phyloP scores from a whole-genome alignment of 2,113 vertebrate genomes.

The Hystrix brachyura region DNA sequence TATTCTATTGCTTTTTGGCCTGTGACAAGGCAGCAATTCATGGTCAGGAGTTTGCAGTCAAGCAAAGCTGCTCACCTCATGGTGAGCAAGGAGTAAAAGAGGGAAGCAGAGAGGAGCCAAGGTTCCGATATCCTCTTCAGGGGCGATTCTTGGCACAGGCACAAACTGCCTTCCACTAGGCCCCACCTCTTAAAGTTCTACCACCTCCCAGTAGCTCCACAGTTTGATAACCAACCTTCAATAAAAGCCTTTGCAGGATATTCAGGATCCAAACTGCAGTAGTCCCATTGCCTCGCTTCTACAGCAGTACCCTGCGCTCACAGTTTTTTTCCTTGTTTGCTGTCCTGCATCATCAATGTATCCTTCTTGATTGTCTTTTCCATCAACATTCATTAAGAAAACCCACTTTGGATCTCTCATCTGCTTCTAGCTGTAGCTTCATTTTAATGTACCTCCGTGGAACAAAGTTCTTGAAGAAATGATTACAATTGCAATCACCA shows the following conservation, averaged over 20 bases:
- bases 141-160: rapidly evolving
- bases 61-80: not conserved
- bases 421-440: not conserved
- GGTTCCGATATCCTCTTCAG: not conserved
- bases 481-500: not conserved
- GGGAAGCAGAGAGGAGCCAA: not conserved
- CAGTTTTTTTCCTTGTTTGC: not conserved
- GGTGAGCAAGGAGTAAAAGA: not conserved
- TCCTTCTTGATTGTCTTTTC: not conserved
- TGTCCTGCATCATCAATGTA: not conserved
- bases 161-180: no score
- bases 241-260: not conserved
- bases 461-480: not conserved
- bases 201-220: no score
- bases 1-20: not conserved
- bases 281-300: not conserved
- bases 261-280: not conserved
- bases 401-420: not conserved
- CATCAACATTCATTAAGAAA: not conserved
- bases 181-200: not conserved
- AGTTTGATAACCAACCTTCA: no score
- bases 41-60: not conserved
- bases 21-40: not conserved
- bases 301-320: not conserved
- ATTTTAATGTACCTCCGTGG: not conserved